Evolutionary conservation across 2,888 invertebrate genomes (phyloP).

Genomic region (Frankliniella fusca): DNA sequence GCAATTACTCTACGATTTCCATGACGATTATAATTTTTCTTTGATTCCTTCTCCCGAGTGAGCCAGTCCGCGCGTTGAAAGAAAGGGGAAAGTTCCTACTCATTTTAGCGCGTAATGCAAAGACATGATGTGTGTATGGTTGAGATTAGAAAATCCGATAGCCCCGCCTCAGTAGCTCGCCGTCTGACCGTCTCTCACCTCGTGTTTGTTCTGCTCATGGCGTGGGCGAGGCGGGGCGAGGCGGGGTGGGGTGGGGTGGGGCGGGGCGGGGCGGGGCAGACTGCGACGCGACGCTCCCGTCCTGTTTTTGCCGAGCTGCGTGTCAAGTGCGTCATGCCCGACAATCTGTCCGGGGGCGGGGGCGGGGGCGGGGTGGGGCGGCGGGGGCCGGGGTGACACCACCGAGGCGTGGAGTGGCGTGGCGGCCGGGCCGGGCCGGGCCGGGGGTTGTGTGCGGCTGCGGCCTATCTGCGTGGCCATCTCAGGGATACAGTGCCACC

Average conservation of each 20-base stretch:
- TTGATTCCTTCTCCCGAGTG: too few species aligned
- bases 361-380: not conserved
- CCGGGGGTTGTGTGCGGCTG: not conserved
- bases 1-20: too few species aligned
- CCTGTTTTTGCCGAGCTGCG: not conserved
- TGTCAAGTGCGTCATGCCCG: slow-evolving; percentile 7
- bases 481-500: not conserved
- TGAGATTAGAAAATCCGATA: too few species aligned
- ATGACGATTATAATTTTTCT: too few species aligned
- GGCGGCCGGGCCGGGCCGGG: not conserved
- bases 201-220: not conserved
- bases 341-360: not conserved
- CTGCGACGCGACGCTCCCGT: not conserved
- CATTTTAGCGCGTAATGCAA: too few species aligned
- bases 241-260: not conserved
- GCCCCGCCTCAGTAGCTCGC: too few species aligned
- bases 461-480: slow-evolving; percentile 16
- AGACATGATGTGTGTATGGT: too few species aligned
- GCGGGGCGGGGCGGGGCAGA: not conserved
- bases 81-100: too few species aligned
- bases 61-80: too few species aligned
- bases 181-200: too few species aligned
- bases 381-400: not conserved
- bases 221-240: not conserved
- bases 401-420: not conserved